A percentile compares a stretch with the other conserved stretches of the same genome.
phyloP scores from a whole-genome alignment of 2,113 vertebrate species.

The Prunella fulvescens region DNA sequence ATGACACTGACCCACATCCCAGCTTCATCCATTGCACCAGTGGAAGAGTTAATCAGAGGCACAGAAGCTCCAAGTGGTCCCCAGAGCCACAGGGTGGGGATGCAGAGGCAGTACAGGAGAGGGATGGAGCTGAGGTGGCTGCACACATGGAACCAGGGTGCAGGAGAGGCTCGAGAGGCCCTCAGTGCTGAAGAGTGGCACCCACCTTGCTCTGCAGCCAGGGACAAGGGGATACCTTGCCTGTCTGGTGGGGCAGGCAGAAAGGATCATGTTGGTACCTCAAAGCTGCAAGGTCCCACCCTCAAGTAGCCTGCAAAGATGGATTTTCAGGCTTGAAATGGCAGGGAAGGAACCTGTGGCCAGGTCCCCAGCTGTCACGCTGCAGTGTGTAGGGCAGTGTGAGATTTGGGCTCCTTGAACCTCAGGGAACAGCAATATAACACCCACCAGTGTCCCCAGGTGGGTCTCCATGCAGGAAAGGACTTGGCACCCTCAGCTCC shows the following conservation, averaged over 20 bases:
- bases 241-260: background rate
- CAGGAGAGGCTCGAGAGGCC: fast-evolving
- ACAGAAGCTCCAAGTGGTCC: background rate
- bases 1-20: background rate
- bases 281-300: background rate
- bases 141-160: fast-evolving
- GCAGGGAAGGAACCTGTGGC: background rate
- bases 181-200: background rate
- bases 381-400: background rate
- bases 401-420: background rate
- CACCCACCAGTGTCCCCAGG: background rate
- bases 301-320: background rate
- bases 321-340: background rate
- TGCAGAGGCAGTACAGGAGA: background rate
- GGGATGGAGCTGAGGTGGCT: background rate
- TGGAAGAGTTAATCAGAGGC: background rate
- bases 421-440: background rate
- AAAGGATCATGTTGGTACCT: background rate
- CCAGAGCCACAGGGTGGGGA: background rate
- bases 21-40: background rate
- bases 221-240: background rate
- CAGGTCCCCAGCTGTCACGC: fast-evolving
- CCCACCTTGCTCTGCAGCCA: background rate
- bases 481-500: background rate
- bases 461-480: background rate